Evolutionary conservation across 2,797 vertebrate genomes (phyloP).

Genomic region (Pitangus sulphuratus): DNA sequence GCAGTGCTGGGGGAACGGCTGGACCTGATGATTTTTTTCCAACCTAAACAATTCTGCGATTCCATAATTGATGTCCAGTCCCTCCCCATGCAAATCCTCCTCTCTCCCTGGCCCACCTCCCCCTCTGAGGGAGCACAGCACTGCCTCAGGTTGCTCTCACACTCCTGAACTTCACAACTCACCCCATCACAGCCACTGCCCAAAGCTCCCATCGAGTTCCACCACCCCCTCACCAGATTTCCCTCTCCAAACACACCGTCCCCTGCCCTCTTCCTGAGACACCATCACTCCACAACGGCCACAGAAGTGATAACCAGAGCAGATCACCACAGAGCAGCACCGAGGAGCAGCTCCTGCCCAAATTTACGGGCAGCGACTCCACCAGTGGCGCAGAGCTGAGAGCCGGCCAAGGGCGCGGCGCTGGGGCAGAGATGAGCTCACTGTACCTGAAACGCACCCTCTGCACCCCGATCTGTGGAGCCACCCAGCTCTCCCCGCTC

Average conservation of each 20-base stretch:
- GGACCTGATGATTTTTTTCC: not conserved
- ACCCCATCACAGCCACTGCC: fast-evolving
- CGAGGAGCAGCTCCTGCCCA: not conserved
- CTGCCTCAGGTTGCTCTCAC: not conserved
- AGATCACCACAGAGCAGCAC: not conserved
- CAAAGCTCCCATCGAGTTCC: not conserved
- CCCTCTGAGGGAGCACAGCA: not conserved
- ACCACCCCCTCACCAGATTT: not conserved
- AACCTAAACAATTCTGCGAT: not conserved
- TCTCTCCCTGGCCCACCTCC: not conserved
- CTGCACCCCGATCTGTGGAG: not conserved
- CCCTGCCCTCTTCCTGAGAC: fast-evolving
- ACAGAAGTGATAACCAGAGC: fast-evolving
- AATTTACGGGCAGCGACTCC: fast-evolving
- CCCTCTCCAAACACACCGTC: not conserved
- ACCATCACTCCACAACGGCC: fast-evolving
- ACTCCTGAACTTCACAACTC: fast-evolving
- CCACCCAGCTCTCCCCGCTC: not conserved
- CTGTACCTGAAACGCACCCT: not conserved
- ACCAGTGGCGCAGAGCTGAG: fast-evolving
- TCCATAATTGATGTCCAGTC: not conserved
- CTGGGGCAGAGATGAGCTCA: not conserved
- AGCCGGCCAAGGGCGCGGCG: fast-evolving
- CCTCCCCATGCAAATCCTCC: fast-evolving
- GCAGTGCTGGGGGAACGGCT: not conserved